Conservation (phyloP, 2,797 vertebrate species). For the Sebastes elongatus region DNA sequence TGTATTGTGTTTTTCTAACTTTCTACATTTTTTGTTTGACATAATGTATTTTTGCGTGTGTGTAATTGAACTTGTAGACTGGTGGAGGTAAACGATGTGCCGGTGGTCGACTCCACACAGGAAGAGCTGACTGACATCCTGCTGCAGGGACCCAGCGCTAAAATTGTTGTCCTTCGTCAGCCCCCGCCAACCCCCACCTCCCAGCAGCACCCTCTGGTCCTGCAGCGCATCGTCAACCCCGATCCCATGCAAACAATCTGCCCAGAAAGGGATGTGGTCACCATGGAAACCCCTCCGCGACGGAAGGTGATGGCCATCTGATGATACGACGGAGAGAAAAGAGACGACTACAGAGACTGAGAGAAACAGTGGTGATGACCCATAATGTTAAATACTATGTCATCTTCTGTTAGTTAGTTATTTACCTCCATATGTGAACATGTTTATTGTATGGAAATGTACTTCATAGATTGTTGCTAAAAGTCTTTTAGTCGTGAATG, state of each 20-base stretch:
- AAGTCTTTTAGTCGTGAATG: neutral
- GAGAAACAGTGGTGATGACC: neutral
- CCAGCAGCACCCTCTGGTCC: conserved; percentile 33
- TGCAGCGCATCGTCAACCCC: conserved; percentile 22
- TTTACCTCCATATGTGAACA: conserved; percentile 1
- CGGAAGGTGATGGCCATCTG: conserved; percentile 69
- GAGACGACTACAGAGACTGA: neutral
- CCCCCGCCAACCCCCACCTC: conserved; percentile 29
- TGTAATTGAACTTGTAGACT: conserved; percentile 49
- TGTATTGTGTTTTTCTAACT: neutral
- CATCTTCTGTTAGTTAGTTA: neutral
- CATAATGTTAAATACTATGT: neutral
- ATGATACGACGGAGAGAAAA: conserved; percentile 1
- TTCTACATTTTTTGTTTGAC: neutral
- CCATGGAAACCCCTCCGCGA: conserved; percentile 52
- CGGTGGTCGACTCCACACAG: conserved; percentile 70
- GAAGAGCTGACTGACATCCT: conserved; percentile 73
- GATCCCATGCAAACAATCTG: conserved; percentile 20
- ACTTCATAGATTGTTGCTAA: neutral
- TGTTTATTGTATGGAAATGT: neutral
- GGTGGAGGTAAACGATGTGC: conserved; percentile 79
- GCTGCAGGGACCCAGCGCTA: conserved; percentile 58
- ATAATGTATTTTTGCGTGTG: neutral
- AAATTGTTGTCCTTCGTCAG: conserved; percentile 76
- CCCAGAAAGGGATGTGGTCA: conserved; percentile 34